These are phyloP conservation scores for Rambutsinella grinnellia DNA, from an alignment of 2,888 invertebrate species.

Conservation along the genomic window DNA sequence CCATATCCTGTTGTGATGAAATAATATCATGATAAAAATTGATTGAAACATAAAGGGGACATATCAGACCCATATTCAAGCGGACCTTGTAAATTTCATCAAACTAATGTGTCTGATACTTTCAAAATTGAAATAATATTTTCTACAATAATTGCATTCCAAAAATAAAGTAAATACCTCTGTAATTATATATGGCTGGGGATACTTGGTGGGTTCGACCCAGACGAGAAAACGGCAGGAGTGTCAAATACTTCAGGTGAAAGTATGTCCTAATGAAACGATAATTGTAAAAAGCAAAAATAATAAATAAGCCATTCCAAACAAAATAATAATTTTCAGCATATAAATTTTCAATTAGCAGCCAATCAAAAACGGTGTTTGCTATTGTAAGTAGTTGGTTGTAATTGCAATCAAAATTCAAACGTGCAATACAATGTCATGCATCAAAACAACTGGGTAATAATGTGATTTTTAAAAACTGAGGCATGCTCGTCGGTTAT, in stretches of 20 bases:
- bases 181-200: constrained; percentile 73
- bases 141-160: neutral
- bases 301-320: constrained; percentile 26
- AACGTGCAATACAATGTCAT: no score
- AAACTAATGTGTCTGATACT: no score
- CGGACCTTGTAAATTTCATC: no score
- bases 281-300: constrained; percentile 38
- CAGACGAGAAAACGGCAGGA: constrained; percentile 81
- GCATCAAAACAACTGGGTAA: constrained; percentile 8
- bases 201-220: constrained; percentile 89
- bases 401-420: no score
- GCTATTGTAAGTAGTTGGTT: neutral
- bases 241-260: constrained; percentile 89
- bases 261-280: constrained; percentile 81
- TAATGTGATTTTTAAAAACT: neutral
- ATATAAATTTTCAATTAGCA: constrained; percentile 9
- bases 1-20: no score
- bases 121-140: no score
- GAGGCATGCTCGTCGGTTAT: neutral
- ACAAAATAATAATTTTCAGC: neutral
- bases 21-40: no score
- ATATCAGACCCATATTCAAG: no score
- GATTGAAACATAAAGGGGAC: no score
- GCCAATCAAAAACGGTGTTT: constrained; percentile 8
- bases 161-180: constrained; percentile 58